Evolutionary conservation across 2,113 vertebrate species (phyloP).

Genomic region (Syngnathoides biaculeatus): DNA sequence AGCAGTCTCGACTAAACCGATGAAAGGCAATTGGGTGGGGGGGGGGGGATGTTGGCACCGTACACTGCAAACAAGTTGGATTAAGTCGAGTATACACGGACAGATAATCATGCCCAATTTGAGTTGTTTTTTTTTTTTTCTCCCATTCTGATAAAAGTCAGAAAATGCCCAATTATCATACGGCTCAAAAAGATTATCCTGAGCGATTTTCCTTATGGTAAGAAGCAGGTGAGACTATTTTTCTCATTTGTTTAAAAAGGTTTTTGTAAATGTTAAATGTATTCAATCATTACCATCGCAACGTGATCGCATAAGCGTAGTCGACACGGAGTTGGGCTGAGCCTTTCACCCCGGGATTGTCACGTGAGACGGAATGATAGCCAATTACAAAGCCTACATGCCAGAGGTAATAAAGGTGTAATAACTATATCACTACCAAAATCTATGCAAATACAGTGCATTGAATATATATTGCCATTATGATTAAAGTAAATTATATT

Average conservation of each 20-base stretch:
- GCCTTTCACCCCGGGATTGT: too few species aligned
- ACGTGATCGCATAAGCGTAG: neutral
- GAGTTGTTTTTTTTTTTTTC: neutral
- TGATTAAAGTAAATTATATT: neutral
- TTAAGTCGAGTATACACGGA: neutral
- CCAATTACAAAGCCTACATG: neutral
- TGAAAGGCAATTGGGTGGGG: too few species aligned
- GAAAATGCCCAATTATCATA: neutral
- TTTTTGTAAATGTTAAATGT: too few species aligned
- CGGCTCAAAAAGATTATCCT: neutral
- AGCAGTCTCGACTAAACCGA: constrained; percentile 1
- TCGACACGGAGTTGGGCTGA: neutral
- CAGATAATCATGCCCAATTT: neutral
- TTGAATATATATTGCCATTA: too few species aligned
- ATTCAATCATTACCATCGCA: too few species aligned
- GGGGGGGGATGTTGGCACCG: too few species aligned
- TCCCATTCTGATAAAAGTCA: neutral
- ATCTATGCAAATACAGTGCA: neutral
- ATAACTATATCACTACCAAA: too few species aligned
- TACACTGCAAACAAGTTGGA: neutral
- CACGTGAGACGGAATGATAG: neutral
- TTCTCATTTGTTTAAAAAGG: neutral
- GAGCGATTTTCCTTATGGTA: neutral
- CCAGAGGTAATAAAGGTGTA: too few species aligned
- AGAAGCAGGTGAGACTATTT: neutral